phyloP scores from a whole-genome alignment of 2,113 vertebrate genomes.

The Triplophysa rosa region DNA sequence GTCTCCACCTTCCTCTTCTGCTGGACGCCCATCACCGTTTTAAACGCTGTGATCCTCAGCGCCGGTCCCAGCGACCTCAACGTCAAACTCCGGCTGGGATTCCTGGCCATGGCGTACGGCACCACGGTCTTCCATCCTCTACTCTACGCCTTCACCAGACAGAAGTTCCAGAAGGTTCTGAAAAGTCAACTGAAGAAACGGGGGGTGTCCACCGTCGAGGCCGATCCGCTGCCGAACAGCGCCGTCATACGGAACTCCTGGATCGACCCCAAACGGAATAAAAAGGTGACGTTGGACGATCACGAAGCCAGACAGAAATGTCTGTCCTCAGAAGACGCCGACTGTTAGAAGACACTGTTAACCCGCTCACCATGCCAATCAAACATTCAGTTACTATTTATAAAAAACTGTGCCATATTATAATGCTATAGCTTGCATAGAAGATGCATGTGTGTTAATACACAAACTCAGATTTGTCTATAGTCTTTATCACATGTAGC shows the following conservation, averaged over 20 bases:
- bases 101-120: constrained; percentile 95
- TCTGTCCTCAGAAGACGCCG: constrained; percentile 78
- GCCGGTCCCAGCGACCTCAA: constrained; percentile 88
- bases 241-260: constrained; percentile 93
- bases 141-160: constrained; percentile 92
- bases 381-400: constrained; percentile 78
- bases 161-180: constrained; percentile 96
- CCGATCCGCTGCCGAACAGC: constrained; percentile 88
- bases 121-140: constrained; percentile 96
- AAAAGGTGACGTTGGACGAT: constrained; percentile 87
- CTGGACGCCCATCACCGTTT: constrained; percentile 95
- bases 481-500: constrained; percentile 63
- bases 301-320: constrained; percentile 88
- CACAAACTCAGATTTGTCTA: constrained; percentile 66
- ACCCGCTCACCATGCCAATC: constrained; percentile 28
- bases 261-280: constrained; percentile 91
- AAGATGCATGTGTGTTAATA: constrained; percentile 70
- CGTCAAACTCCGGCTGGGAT: constrained; percentile 87
- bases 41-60: constrained; percentile 92
- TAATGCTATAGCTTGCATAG: constrained; percentile 65
- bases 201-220: constrained; percentile 92
- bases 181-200: constrained; percentile 98
- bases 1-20: constrained; percentile 96
- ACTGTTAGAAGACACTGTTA: constrained; percentile 38
- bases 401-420: background rate